These are phyloP conservation scores for Notospermus geniculatus DNA, from an alignment of 1,140 invertebrate species.

Conservation along the genomic window DNA sequence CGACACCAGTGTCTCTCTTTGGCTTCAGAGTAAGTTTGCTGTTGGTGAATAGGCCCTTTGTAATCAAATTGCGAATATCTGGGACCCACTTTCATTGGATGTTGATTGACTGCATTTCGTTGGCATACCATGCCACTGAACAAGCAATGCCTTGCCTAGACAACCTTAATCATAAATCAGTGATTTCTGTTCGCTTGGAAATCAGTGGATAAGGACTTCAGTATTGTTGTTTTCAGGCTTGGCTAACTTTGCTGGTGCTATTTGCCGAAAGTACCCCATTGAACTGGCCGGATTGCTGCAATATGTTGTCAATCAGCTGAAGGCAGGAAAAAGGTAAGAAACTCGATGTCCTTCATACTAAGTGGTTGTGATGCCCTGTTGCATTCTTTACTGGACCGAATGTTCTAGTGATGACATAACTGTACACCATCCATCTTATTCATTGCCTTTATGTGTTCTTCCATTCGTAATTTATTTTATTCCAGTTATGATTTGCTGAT, in stretches of 20 bases:
- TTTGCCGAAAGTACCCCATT: constrained; percentile 96
- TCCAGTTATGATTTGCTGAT: constrained; percentile 88
- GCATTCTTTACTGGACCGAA: no score
- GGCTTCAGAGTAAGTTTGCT: constrained; percentile 74
- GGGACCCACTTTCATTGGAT: no score
- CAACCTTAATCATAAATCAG: no score
- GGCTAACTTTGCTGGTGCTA: constrained; percentile 88
- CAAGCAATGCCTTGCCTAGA: no score
- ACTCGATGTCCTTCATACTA: not conserved
- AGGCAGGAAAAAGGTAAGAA: constrained; percentile 85
- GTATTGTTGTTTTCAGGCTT: constrained; percentile 60
- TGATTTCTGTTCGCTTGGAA: no score
- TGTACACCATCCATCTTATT: no score
- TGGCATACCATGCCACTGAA: no score
- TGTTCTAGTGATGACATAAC: not conserved
- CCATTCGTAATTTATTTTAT: constrained; percentile 31
- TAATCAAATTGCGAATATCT: no score
- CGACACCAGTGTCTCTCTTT: constrained; percentile 89
- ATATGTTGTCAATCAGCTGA: constrained; percentile 96
- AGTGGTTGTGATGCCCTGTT: not conserved
- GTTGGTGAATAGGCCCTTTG: not conserved
- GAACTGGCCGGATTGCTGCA: constrained; percentile 93
- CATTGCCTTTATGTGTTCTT: no score
- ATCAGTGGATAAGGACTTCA: not conserved
- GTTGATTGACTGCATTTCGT: no score